phyloP scores from a whole-genome alignment of 2,113 vertebrate species.

The Neodontobutis hainanensis region DNA sequence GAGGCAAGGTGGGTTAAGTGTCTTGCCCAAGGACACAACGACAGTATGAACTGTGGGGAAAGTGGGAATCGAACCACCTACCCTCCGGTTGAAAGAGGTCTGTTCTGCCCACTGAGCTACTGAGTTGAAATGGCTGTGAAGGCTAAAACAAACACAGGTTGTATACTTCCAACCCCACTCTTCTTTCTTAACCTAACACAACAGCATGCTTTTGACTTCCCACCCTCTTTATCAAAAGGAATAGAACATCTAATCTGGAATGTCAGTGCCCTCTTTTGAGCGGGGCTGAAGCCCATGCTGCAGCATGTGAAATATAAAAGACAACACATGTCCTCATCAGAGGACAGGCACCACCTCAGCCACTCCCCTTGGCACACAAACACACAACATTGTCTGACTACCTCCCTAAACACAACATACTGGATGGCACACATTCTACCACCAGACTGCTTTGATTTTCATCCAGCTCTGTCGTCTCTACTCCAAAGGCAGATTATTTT shows the following conservation, averaged over 20 bases:
- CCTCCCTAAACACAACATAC: not conserved
- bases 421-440: slow-evolving; percentile 13
- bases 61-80: too few species aligned
- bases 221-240: slow-evolving; percentile 45
- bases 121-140: not conserved
- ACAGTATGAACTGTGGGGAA: too few species aligned
- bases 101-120: too few species aligned
- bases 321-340: slow-evolving; percentile 60
- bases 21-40: too few species aligned
- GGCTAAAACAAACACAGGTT: not conserved
- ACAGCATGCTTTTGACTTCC: slow-evolving; percentile 27
- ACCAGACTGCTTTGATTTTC: slow-evolving; percentile 46
- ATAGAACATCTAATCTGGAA: slow-evolving; percentile 45
- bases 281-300: slow-evolving; percentile 24
- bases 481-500: slow-evolving; percentile 20
- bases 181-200: slow-evolving; percentile 14
- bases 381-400: slow-evolving; percentile 12
- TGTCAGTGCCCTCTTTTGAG: slow-evolving; percentile 35
- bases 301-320: slow-evolving; percentile 52
- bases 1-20: too few species aligned
- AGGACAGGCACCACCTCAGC: slow-evolving; percentile 30
- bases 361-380: slow-evolving; percentile 45
- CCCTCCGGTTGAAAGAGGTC: too few species aligned
- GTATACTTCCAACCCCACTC: not conserved
- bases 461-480: slow-evolving; percentile 36